A percentile compares a stretch with the other conserved stretches of the same genome.
Conservation (phyloP, 2,888 invertebrate species). For the Adela reaumurella region DNA sequence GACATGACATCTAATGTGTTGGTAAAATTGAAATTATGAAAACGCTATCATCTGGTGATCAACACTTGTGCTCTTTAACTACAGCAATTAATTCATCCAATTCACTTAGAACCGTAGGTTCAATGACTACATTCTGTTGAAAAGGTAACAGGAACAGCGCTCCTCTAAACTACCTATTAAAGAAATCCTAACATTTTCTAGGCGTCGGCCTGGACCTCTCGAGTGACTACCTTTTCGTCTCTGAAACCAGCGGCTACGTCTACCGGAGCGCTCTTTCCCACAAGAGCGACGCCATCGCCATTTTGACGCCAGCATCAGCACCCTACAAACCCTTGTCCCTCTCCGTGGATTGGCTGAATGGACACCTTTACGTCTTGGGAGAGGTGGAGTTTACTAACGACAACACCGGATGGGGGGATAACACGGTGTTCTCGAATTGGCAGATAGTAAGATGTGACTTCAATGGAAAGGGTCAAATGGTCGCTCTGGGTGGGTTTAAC, state of each 20-base stretch:
- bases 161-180: no score
- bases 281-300: slow-evolving; percentile 36
- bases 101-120: no score
- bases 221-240: slow-evolving; percentile 69
- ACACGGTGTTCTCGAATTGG: slow-evolving; percentile 49
- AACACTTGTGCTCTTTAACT: no score
- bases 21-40: no score
- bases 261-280: slow-evolving; percentile 49
- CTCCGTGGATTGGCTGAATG: slow-evolving; percentile 87
- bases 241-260: slow-evolving; percentile 68
- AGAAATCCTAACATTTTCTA: no score
- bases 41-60: no score
- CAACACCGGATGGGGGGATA: slow-evolving; percentile 22
- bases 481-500: slow-evolving; percentile 67
- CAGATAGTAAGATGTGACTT: slow-evolving; percentile 74
- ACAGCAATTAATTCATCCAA: no score
- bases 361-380: slow-evolving; percentile 77
- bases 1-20: no score
- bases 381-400: slow-evolving; percentile 57
- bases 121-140: no score
- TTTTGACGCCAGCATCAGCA: slow-evolving; percentile 56
- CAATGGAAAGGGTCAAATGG: slow-evolving; percentile 66
- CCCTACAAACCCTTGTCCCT: slow-evolving; percentile 66
- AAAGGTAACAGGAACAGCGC: no score
- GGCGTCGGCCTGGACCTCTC: slow-evolving; percentile 78